Conservation (phyloP, 2,888 invertebrate species). For the Mesorhabditis belari region DNA sequence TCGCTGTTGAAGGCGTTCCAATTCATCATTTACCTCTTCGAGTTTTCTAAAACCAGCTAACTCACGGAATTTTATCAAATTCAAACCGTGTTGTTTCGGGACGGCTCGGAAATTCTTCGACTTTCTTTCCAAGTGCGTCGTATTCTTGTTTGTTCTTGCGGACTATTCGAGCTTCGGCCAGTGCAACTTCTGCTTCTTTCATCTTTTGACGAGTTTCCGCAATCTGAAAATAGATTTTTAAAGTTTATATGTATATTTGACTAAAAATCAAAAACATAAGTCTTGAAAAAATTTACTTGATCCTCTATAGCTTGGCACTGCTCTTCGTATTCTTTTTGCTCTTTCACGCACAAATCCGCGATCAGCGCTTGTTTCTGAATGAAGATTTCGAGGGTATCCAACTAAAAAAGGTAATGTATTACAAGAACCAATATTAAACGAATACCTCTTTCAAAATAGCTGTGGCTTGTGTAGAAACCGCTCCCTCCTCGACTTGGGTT, state of each 20-base stretch:
- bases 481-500: constrained; percentile 3
- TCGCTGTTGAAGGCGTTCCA: constrained; percentile 32
- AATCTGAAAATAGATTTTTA: constrained; percentile 7
- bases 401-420: constrained; percentile 8
- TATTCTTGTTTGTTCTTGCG: constrained; percentile 44
- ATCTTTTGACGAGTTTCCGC: constrained; percentile 18
- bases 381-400: constrained; percentile 32
- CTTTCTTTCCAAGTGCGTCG: constrained; percentile 32
- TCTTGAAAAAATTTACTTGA: constrained; percentile 10
- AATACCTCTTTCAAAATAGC: constrained; percentile 20
- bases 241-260: constrained; percentile 3
- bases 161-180: constrained; percentile 28
- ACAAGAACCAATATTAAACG: neutral
- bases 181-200: constrained; percentile 35
- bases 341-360: constrained; percentile 14
- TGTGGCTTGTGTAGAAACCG: constrained; percentile 14
- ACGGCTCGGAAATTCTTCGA: constrained; percentile 37
- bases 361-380: constrained; percentile 30
- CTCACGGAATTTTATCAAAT: neutral
- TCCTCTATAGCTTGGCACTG: constrained; percentile 22
- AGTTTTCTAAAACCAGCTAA: constrained; percentile 20
- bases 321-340: constrained; percentile 20
- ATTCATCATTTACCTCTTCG: constrained; percentile 29
- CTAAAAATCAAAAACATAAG: neutral
- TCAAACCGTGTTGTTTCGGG: constrained; percentile 20